phyloP scores from a whole-genome alignment of 2,797 vertebrate species.

The Pseudochirops corinnae region DNA sequence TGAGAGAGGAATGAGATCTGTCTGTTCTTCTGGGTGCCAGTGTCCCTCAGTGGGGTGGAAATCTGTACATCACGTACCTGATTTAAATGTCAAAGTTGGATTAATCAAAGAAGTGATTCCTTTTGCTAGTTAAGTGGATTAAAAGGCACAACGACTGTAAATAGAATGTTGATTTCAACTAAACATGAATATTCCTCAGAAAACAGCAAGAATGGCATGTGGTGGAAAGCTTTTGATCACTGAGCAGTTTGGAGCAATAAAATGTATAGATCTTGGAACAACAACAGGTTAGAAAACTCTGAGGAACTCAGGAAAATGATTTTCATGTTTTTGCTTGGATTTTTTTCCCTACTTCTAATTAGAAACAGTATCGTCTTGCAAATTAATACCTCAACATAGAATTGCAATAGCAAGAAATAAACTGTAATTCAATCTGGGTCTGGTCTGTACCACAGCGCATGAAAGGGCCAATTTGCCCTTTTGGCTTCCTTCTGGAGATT shows the following conservation, averaged over 20 bases:
- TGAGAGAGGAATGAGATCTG: constrained; percentile 82
- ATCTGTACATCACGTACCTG: constrained; percentile 65
- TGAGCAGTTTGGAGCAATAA: constrained; percentile 55
- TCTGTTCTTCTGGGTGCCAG: constrained; percentile 80
- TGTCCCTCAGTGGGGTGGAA: constrained; percentile 75
- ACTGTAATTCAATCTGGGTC: constrained; percentile 23
- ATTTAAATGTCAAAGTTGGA: constrained; percentile 78
- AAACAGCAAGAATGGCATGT: constrained; percentile 31
- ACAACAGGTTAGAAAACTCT: constrained; percentile 43
- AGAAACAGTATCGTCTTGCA: constrained; percentile 54
- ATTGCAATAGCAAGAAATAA: constrained; percentile 41
- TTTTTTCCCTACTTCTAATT: constrained; percentile 34
- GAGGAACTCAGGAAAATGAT: constrained; percentile 37
- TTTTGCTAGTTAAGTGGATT: constrained; percentile 76
- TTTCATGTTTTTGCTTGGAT: constrained; percentile 40
- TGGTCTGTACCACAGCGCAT: background rate
- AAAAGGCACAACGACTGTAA: constrained; percentile 77
- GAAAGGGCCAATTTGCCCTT: background rate
- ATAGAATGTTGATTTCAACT: constrained; percentile 75
- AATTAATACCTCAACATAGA: constrained; percentile 45
- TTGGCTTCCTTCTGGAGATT: constrained; percentile 22
- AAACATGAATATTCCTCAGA: constrained; percentile 45
- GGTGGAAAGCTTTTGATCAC: constrained; percentile 32
- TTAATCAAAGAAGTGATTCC: constrained; percentile 79
- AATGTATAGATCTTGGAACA: constrained; percentile 17